Base-by-base conservation (phyloP, 2,797 vertebrate genomes). In the Borostomias antarcticus region DNA sequence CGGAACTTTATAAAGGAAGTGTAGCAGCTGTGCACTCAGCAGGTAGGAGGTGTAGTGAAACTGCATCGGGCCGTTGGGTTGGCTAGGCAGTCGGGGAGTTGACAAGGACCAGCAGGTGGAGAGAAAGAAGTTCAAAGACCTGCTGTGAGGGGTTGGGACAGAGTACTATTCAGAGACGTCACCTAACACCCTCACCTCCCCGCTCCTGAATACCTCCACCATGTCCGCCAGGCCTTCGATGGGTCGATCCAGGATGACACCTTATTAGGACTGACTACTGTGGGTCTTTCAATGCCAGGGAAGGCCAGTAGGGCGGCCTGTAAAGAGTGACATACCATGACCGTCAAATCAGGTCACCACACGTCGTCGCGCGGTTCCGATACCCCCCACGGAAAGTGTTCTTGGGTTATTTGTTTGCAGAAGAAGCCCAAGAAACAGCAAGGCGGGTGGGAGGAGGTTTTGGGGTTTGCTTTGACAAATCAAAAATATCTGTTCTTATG, bases 21-120 rank as follows among this genome's bases (percentile, higher is more conserved):
- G 67, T 60, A 58, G 72, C 85, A 82, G 82, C 81, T 86, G 86
- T 64, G 75, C 25, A 21, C 80, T 70, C 86, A 84, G 82, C 84
- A 82, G 82, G 84, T 78, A 72, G 28, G 17, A 69, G n/a, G 62
- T 32, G 70, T 68, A 56, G 70, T 68, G 71, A 77, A 81, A 69
- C 62, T 61, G n/a, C 66, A 68, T 62, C 68, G 43, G 77, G 73
- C 78, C 82, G 65, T 79, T 78, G 73, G 72, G 74, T 79, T 78
- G 72, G 72, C 72, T 17, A 56, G 68, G 37, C 4, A 48, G 61
- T 23, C 48, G 47, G 51, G 19, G 45, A 30, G 71, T 53, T 76
- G 80, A 86, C 56, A 32, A 50, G 57, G 47, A 50, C 69, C 72
- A 80, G 76, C 80, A 83, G 76, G 81, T 76, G 77, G 58, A 52